Conservation (phyloP, 2,113 vertebrate species). For the Neodon shergylaensis region DNA sequence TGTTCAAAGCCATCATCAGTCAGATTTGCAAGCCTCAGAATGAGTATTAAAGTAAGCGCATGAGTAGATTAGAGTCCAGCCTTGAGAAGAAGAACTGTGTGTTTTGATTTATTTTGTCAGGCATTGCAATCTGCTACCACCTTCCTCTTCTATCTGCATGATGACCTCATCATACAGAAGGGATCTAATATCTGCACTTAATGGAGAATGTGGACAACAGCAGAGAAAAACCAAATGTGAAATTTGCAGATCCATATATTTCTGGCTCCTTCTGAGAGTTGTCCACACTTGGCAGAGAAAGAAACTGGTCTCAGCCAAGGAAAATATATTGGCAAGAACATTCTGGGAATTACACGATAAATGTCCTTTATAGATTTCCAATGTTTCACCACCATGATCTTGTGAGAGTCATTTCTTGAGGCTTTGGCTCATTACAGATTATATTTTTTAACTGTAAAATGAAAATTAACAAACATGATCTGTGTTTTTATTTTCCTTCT, state of each 20-base stretch:
- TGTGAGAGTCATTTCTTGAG: slow-evolving; percentile 37
- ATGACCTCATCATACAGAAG: slow-evolving; percentile 39
- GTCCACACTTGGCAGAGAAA: not conserved
- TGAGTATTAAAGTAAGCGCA: slow-evolving; percentile 56
- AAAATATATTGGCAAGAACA: slow-evolving; percentile 44
- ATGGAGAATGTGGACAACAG: not conserved
- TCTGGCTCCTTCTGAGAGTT: slow-evolving; percentile 11
- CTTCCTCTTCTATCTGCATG: not conserved
- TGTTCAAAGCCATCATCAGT: slow-evolving; percentile 64
- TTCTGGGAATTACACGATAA: slow-evolving; percentile 57
- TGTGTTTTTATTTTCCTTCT: not conserved
- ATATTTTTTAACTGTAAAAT: not conserved
- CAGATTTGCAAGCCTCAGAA: slow-evolving; percentile 52
- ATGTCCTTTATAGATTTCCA: slow-evolving; percentile 42
- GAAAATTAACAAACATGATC: not conserved
- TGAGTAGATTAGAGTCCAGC: slow-evolving; percentile 40
- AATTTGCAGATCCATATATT: slow-evolving; percentile 41
- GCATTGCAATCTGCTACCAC: not conserved
- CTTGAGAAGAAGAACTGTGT: slow-evolving; percentile 41
- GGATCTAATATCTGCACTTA: not conserved
- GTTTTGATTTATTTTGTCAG: slow-evolving; percentile 67
- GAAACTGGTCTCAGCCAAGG: not conserved
- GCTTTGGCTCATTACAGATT: not conserved
- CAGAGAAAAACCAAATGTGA: slow-evolving; percentile 1
- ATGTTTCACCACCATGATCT: slow-evolving; percentile 24